Base-by-base conservation (phyloP, 2,797 vertebrate species). In the Spatula versicolor region DNA sequence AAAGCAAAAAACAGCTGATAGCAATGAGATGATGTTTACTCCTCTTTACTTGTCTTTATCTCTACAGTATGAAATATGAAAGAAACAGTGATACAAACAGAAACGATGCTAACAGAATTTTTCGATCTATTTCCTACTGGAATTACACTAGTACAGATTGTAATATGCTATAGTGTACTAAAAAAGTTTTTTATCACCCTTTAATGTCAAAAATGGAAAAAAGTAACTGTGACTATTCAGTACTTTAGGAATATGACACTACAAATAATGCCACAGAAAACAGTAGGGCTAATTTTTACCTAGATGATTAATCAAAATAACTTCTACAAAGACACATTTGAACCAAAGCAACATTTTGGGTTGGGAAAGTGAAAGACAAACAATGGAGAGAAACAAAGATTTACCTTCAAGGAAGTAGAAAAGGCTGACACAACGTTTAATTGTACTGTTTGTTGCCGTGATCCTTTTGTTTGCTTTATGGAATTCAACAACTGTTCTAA, bases 401-500 rank as follows among this genome's bases (percentile, higher is more conserved):
- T 97, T 98, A 99, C 99, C 98, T 99, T 98, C 41, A 99, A 97
- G 79, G 98, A 98, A 91, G 97, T 98, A 97, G 98, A 99, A 96
- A 99, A 96, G 50, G 99, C 98, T 83, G 98, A 98, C 69, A 99
- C 95, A 76, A 98, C 95, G 58, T 98, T 98, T 7, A 98, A 97
- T 84, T 98, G 99, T 45, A 99, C 96, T 12, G 97, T 97, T 96
- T 99, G 98, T 73, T 99, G 99, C 11, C 98, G 98, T 63, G 98
- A 98, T 91, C 98, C 98, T 96, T 99, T 99, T 75, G 98, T 95
- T 91, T 98, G 98, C 80, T 98, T 99, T 96, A 99, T 95, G 4
- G 97, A 97, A 73, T 98, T 98, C 71, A 98, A 96, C 93, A 99
- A 98, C 93, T 99, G 98, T 94, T 99, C 98, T 97, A 99, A 80